phyloP scores from a whole-genome alignment of 1,140 invertebrate species.

The Cydia strobilella region DNA sequence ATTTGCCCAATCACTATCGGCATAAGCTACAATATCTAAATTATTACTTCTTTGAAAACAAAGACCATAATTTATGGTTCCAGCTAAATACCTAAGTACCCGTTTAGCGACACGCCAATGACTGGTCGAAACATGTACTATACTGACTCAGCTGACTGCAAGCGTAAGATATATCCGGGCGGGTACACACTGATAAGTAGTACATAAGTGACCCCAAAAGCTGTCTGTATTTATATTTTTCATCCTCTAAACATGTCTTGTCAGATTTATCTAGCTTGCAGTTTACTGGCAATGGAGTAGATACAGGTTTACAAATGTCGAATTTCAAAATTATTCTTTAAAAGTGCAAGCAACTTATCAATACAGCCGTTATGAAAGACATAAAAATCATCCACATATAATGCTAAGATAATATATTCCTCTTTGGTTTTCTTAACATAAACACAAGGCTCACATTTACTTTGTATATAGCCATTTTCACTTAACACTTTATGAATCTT shows the following conservation, averaged over 20 bases:
- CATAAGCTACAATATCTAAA: not conserved
- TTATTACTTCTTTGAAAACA: not conserved
- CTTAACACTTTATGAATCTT: slow-evolving; percentile 32
- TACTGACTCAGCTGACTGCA: slow-evolving; percentile 60
- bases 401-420: slow-evolving; percentile 34
- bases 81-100: not conserved
- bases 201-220: slow-evolving; percentile 55
- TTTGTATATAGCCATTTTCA: slow-evolving; percentile 28
- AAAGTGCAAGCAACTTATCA: slow-evolving; percentile 15
- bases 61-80: not conserved
- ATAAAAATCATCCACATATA: slow-evolving; percentile 49
- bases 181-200: slow-evolving; percentile 52
- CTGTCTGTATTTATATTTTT: slow-evolving; percentile 41
- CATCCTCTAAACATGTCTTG: slow-evolving; percentile 34
- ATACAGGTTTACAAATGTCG: not conserved
- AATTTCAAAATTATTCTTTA: slow-evolving; percentile 11
- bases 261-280: slow-evolving; percentile 19
- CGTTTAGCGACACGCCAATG: slow-evolving; percentile 68
- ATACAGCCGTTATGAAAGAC: slow-evolving; percentile 35
- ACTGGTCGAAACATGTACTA: slow-evolving; percentile 44
- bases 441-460: slow-evolving; percentile 41
- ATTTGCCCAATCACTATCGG: slow-evolving; percentile 65
- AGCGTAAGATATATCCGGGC: slow-evolving; percentile 68
- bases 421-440: slow-evolving; percentile 34
- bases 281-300: slow-evolving; percentile 23